Percentiles rank a stretch among this genome's conserved stretches.
Evolutionary conservation across 2,797 vertebrate species (phyloP).

Genomic region (Pogoniulus pusillus): DNA sequence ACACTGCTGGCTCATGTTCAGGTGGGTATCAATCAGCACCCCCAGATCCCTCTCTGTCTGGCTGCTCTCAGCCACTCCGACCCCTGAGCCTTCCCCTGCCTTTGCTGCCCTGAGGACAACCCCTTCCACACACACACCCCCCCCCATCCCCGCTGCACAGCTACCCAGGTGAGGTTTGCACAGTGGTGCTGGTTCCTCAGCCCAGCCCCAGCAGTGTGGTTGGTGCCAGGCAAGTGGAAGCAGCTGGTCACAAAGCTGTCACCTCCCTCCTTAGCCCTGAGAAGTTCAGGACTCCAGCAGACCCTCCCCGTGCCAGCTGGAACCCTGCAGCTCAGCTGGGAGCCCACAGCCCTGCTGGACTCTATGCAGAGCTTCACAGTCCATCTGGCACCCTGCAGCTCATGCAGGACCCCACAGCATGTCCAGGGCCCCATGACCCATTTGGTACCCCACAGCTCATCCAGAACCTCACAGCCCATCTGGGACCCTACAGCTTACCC

Average conservation of each 20-base stretch:
- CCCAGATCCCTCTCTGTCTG: too few species aligned
- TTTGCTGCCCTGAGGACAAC: too few species aligned
- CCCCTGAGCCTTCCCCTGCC: too few species aligned
- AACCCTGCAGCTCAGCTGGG: too few species aligned
- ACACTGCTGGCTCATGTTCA: too few species aligned
- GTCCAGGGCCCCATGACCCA: too few species aligned
- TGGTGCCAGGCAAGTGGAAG: not conserved
- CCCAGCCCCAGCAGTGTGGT: not conserved
- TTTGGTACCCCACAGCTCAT: too few species aligned
- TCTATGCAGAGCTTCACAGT: not conserved
- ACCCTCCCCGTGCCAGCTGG: not conserved
- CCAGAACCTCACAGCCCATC: not conserved
- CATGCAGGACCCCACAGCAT: not conserved
- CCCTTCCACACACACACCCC: too few species aligned
- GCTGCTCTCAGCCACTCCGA: too few species aligned
- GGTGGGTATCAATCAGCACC: too few species aligned
- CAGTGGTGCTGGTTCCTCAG: accelerated
- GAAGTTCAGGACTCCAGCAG: not conserved
- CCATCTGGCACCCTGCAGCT: accelerated
- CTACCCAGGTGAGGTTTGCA: not conserved
- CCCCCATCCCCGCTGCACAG: too few species aligned
- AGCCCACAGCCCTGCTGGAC: too few species aligned
- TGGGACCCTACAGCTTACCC: not conserved
- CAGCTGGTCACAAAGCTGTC: not conserved
- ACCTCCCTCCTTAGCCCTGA: not conserved